Conservation (phyloP, 2,113 vertebrate genomes). For the Xenus cinereus region DNA sequence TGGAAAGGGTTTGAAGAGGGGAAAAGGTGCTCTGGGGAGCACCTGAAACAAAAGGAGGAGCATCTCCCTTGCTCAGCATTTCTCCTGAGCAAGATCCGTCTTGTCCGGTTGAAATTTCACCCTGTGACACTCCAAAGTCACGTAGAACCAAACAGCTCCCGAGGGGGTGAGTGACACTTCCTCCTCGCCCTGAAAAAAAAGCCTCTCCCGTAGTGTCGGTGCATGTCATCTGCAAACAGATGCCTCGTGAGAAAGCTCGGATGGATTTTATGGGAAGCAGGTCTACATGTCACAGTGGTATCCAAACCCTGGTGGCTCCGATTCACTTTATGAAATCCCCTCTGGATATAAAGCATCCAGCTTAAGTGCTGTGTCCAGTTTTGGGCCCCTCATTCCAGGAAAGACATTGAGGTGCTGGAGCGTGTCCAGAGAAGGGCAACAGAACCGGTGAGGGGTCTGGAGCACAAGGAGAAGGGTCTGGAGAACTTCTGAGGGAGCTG, state of each 20-base stretch:
- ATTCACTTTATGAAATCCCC: fast-evolving
- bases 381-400: too few species aligned
- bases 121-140: neutral
- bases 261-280: neutral
- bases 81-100: neutral
- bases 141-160: neutral
- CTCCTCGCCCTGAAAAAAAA: neutral
- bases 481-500: too few species aligned
- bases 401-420: too few species aligned
- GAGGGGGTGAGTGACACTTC: neutral
- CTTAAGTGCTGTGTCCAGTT: too few species aligned
- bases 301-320: neutral
- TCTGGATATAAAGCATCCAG: neutral
- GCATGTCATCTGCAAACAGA: neutral
- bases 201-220: neutral
- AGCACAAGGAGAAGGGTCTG: too few species aligned
- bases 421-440: too few species aligned
- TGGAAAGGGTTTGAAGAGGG: neutral
- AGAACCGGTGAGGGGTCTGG: too few species aligned
- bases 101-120: neutral
- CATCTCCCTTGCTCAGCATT: neutral
- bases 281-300: fast-evolving
- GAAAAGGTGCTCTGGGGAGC: neutral
- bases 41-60: neutral
- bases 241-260: neutral